Evolutionary conservation across 2,113 vertebrate species (phyloP), one percentile per base, ranked within the genome.

Genomic region (Barnardius zonarius): DNA sequence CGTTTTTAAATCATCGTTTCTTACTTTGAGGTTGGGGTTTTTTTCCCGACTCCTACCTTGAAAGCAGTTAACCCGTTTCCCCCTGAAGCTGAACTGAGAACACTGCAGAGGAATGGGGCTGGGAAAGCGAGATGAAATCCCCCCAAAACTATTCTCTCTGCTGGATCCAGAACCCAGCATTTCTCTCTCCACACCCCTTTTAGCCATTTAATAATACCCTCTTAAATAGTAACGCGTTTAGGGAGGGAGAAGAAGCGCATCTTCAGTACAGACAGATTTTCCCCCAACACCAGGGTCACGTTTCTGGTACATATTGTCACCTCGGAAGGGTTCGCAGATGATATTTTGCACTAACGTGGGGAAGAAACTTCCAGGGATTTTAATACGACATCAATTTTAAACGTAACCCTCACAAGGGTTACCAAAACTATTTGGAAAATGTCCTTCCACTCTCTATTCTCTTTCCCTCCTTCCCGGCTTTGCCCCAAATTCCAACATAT

Each of bases 401-500:
- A 35, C 0, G 73, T 37, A 96, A 46, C 59, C 31, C 90, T 63
- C 86, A 4, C 57, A 91, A 82, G 88, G 49, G 92, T 95, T 92
- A 92, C 69, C 73, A 66, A 76, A 96, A 92, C 89, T 94, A 94
- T 93, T 93, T 27, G 78, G 95, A 96, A 97, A 96, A 98, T 96
- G 96, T 88, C 94, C 96, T 97, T 92, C 85, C 91, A 91, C 94
- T 96, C 96, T 97, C 96, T 73, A 86, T 95, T 90, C 94, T 78
- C 83, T 96, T 97, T 95, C 96, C 96, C 77, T 92, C 97, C 96
- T 96, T 96, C 86, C 76, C 70, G 70, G 95, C 96, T 97, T 98
- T 94, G 84, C 97, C 97, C 97, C 96, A 86, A 88, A 97, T 97
- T 95, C 97, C 95, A 97, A 99, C 99, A 99, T 99, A 99, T 99